Evolutionary conservation across 2,888 invertebrate genomes (phyloP).

Genomic region (Acronicta aceris): DNA sequence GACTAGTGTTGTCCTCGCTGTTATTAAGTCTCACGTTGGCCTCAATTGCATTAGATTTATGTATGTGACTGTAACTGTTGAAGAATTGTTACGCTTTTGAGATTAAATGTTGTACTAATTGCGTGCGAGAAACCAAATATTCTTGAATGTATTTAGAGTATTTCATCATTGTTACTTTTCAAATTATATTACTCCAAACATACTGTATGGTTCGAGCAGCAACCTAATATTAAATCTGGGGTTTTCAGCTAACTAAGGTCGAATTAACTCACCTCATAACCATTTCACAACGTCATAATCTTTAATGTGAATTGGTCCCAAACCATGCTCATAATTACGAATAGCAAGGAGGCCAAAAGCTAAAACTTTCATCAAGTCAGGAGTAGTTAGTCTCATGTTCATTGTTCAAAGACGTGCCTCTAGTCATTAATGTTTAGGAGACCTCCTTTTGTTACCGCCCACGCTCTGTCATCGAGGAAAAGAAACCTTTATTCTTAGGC

Average conservation of each 20-base stretch:
- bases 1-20: conserved; percentile 49
- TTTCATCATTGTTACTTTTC: not conserved
- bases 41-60: conserved; percentile 55
- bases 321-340: conserved; percentile 56
- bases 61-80: conserved; percentile 37
- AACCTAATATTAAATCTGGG: not conserved
- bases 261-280: conserved; percentile 33
- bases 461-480: conserved; percentile 60
- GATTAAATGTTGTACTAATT: conserved; percentile 38
- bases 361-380: conserved; percentile 74
- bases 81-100: conserved; percentile 40
- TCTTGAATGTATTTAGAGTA: not conserved
- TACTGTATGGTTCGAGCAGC: not conserved
- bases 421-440: conserved; percentile 75
- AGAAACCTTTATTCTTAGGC: conserved; percentile 66
- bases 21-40: conserved; percentile 45
- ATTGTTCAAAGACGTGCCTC: conserved; percentile 72
- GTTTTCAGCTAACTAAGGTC: conserved; percentile 19
- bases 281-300: conserved; percentile 33
- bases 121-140: conserved; percentile 8
- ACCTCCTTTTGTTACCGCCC: conserved; percentile 72
- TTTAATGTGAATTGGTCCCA: conserved; percentile 46
- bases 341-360: conserved; percentile 55
- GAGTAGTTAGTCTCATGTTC: conserved; percentile 70
- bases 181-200: not conserved